Evolutionary conservation across 2,113 vertebrate species (phyloP), one percentile per base, ranked within the genome.

Genomic region (Cariama cristata): DNA sequence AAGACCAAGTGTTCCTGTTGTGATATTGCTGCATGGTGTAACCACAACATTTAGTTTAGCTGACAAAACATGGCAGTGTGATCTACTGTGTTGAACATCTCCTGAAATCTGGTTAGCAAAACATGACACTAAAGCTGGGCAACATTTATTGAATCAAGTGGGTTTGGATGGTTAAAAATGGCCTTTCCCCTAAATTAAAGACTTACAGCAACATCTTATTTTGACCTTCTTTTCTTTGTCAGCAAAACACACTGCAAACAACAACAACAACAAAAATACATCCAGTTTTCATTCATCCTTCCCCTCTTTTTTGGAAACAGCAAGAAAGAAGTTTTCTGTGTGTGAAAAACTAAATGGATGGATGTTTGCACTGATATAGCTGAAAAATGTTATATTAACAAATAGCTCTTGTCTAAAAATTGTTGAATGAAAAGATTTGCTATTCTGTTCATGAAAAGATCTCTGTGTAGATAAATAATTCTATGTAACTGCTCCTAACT

Each of bases 351-450:
- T 63, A 93, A 97, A 73, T 49, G 73, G 90, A 93, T 95, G 85
- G 75, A 80, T 92, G 88, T 96, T 97, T 95, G 90, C 63, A 90
- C 79, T 88, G 90, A 94, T 90, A 69, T 45, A 82, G 81, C 60
- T 55, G 88, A 93, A 88, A 95, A 96, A 97, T 93, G 93, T 87
- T 93, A 47, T 75, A 93, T 90, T 94, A 97, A 96, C 94, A 97
- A 96, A 93, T 82, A 79, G 93, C 81, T 94, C 90, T 95, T 97
- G 96, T 95, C 89, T 85, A 64, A 81, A 97, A 94, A 62, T 50
- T 89, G 62, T 95, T 93, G 86, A 96, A 96, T 96, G 86, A 94
- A 97, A 94, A 95, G 88, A 93, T 97, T 96, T 97, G 84, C 80
- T 95, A 94, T 96, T 79, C 94, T 90, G 90, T 73, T 58, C 62